Base-by-base conservation (phyloP, 2,113 vertebrate species). In the Salvelinus namaycush region DNA sequence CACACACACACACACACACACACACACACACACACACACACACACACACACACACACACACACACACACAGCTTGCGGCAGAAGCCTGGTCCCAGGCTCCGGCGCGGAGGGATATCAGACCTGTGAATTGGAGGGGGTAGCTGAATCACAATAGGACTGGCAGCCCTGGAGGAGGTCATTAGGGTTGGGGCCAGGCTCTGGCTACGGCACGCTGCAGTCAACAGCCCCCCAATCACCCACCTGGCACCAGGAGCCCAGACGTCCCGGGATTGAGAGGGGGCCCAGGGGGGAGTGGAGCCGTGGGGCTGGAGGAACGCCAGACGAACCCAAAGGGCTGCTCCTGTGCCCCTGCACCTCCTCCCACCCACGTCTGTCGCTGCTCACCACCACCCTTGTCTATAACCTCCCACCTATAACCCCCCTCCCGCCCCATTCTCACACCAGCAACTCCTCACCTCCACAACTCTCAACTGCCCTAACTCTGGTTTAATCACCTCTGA, bases 211-310 rank as follows among this genome's bases (percentile, higher is more conserved):
- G 67, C 75, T 48, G 73, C 48, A 86, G 79, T 89, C 90, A 86
- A 83, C 84, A 83, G 82, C 81, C 82, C 83, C 89, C 83, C 89
- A 87, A 86, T 89, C 83, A 84, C 85, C 82, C 81, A 85, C 81
- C 86, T 90, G 82, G 89, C 92, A 87, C 86, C 87, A 86, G 85
- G 78, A 79, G 78, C 85, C 81, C 88, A 92, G 92, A 91, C 88
- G 85, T 78, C 73, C 68, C 1, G 13, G 76, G 13, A 75, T 11
- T 70, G 4, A 77, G 76, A 72, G 75, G 72, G 69, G 82, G 65
- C 76, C 22, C 22, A 68, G 54, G 64, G 70, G 62, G 76, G 81
- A 44, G 39, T 44, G 39, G 39, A 44, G 39, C 39, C 39, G 9
- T 44, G 39, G 68, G 73, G 78, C 73, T 87, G 87, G 5, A 44